Base-by-base conservation (phyloP, 2,888 invertebrate species). In the Malachius bipustulatus region DNA sequence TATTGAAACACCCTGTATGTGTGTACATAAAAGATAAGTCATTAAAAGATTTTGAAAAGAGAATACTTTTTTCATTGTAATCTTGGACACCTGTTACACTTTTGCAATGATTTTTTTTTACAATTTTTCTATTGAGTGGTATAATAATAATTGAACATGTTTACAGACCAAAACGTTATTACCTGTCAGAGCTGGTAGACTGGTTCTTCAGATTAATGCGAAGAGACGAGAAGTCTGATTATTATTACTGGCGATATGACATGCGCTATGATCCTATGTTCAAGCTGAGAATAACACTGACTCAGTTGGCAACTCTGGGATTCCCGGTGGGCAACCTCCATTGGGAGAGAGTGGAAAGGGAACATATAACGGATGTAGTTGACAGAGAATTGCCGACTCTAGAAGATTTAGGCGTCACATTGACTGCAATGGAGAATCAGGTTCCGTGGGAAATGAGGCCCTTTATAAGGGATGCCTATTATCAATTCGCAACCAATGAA, bases 331-430 rank as follows among this genome's bases (percentile, higher is more conserved):
- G 71, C 8, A 66, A 70, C 46, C 56, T 89, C 31, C 77, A 78
- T 48, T 76, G 81, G 75, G 89, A 91, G 52, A 73, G 75, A 39
- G 56, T 93, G 30, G 91, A 93, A 65, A 71, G 71, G 64, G 91
- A 93, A 61, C 73, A 76, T 44, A 69, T 80, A 3, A 76, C 79
- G 1, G 94, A 94, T 56, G 60, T 60, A 4, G 67, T 82, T 1
- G 49, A 69, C 3, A 55, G 57, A 4, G 71, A 69, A 24, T 53
- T 83, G 14, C 88, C 84, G 2, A 85, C 83, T 0, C 62, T 94
- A 35, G 85, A 88, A 60, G 94, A 94, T 66, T 73, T 96, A 42
- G 93, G 90, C 10, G 76, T 96, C 2, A 65, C 63, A 19, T 68
- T 85, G 35, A 82, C 79, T 0, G 55, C 65, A 2, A 72, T 93